Evolutionary conservation across 2,113 vertebrate species (phyloP).

Genomic region (Melanotaenia duboulayi): DNA sequence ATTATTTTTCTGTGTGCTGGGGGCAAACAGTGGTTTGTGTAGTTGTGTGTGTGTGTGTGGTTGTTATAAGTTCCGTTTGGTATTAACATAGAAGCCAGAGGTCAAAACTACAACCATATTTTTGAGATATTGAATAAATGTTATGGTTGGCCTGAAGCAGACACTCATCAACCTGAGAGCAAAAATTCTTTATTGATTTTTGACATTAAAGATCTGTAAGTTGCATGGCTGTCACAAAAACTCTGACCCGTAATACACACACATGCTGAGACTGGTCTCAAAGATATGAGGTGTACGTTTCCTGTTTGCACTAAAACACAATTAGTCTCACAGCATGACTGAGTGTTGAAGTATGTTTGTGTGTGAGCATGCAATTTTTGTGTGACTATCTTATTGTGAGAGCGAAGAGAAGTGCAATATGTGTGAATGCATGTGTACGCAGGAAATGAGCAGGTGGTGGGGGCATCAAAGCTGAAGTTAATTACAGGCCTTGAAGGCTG

Average conservation of each 20-base stretch:
- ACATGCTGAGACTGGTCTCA: slow-evolving; percentile 8
- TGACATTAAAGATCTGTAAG: slow-evolving; percentile 13
- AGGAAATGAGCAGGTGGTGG: slow-evolving; percentile 59
- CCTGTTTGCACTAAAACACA: slow-evolving; percentile 48
- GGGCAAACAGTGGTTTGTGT: slow-evolving; percentile 14
- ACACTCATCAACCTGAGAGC: slow-evolving; percentile 18
- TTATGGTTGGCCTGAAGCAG: slow-evolving; percentile 11
- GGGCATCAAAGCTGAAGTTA: slow-evolving; percentile 70
- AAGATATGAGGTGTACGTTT: slow-evolving; percentile 35
- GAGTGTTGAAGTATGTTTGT: slow-evolving; percentile 21
- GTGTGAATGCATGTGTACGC: neutral
- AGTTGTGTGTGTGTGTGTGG: neutral
- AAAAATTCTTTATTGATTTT: slow-evolving; percentile 50
- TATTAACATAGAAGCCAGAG: slow-evolving; percentile 3
- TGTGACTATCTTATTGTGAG: slow-evolving; percentile 22
- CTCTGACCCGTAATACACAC: neutral
- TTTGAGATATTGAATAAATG: slow-evolving; percentile 52
- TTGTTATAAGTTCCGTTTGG: neutral
- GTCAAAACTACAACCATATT: slow-evolving; percentile 22
- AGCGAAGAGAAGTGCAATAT: slow-evolving; percentile 18
- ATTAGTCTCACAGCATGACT: slow-evolving; percentile 45
- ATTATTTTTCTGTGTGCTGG: slow-evolving; percentile 35
- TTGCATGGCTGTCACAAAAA: slow-evolving; percentile 23
- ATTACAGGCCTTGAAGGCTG: slow-evolving; percentile 71
- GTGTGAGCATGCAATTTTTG: slow-evolving; percentile 17